Percentiles rank a stretch among this genome's conserved stretches.
Conservation (phyloP, 2,113 vertebrate genomes). For the Hippolais icterina region DNA sequence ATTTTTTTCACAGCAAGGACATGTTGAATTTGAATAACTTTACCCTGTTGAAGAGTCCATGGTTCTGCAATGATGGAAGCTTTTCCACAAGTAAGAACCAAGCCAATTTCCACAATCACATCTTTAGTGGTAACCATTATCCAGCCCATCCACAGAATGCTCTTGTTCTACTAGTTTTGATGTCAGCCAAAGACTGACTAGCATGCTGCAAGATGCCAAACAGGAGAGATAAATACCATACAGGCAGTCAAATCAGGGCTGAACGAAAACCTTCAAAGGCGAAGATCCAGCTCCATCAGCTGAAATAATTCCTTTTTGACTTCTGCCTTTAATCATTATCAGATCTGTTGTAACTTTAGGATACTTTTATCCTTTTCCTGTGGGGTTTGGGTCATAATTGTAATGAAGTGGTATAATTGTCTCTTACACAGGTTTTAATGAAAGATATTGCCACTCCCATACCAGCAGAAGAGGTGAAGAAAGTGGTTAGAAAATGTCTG, state of each 20-base stretch:
- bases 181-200: neutral
- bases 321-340: neutral
- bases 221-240: neutral
- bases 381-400: neutral
- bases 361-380: neutral
- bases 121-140: neutral
- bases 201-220: neutral
- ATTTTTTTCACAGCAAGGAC: neutral
- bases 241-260: neutral
- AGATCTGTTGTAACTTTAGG: neutral
- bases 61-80: neutral
- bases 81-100: neutral
- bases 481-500: slow-evolving; percentile 90
- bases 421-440: slow-evolving; percentile 88
- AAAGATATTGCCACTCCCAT: slow-evolving; percentile 95
- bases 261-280: neutral
- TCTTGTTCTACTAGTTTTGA: neutral
- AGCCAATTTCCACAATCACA: neutral
- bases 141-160: neutral
- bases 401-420: slow-evolving; percentile 27
- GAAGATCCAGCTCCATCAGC: neutral
- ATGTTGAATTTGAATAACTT: neutral
- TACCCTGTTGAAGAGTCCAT: neutral
- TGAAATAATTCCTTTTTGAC: neutral
- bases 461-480: slow-evolving; percentile 93